These are phyloP conservation scores for Pteria penguin DNA, from an alignment of 2,888 invertebrate species.

Conservation along the genomic window DNA sequence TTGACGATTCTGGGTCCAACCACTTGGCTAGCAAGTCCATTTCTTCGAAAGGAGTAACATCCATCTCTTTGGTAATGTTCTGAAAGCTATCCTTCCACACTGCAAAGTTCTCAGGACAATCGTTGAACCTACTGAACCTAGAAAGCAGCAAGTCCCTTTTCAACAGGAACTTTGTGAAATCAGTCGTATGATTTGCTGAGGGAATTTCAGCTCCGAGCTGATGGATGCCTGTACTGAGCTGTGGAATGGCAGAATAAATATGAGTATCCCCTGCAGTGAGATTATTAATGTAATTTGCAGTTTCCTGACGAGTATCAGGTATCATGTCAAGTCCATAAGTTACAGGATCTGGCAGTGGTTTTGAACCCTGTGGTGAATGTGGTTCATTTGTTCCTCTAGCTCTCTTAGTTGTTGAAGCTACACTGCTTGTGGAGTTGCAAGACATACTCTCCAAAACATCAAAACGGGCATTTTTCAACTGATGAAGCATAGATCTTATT, in stretches of 20 bases:
- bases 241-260: too few relatives aligned
- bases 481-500: background rate
- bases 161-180: constrained; percentile 27
- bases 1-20: constrained; percentile 32
- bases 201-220: background rate
- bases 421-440: background rate
- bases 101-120: constrained; percentile 5
- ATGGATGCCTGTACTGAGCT: too few relatives aligned
- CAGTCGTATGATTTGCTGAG: background rate
- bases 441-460: background rate
- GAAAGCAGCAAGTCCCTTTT: constrained; percentile 28
- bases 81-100: constrained; percentile 25
- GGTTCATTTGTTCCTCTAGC: background rate
- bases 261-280: background rate
- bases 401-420: background rate
- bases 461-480: background rate
- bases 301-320: background rate
- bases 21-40: constrained; percentile 25
- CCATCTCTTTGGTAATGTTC: constrained; percentile 12
- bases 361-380: too few relatives aligned
- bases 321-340: background rate
- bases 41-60: constrained; percentile 25
- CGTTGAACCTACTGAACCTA: constrained; percentile 7
- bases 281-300: background rate
- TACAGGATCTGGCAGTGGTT: background rate